Percentiles rank a stretch among this genome's conserved stretches.
phyloP scores from a whole-genome alignment of 2,888 invertebrate genomes.

The Caenorhabditis sp. region DNA sequence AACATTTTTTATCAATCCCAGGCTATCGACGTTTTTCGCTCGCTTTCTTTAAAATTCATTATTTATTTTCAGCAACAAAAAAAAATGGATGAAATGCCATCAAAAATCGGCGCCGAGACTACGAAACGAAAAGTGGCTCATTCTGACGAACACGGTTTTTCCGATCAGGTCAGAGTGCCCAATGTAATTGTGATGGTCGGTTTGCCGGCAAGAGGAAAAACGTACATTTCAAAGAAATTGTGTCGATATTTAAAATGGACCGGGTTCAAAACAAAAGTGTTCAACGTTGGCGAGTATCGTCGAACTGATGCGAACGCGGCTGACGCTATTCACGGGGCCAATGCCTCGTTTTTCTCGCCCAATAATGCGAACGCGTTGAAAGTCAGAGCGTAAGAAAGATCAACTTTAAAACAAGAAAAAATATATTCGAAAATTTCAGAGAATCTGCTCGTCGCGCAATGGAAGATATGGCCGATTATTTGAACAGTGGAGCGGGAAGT shows the following conservation, averaged over 20 bases:
- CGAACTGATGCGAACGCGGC: constrained; percentile 52
- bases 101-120: constrained; percentile 18
- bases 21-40: not conserved
- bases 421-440: constrained; percentile 70
- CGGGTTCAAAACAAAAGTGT: constrained; percentile 84
- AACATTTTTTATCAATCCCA: not conserved
- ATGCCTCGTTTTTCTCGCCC: constrained; percentile 58
- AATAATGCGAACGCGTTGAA: constrained; percentile 53
- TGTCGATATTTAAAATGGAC: constrained; percentile 99
- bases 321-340: constrained; percentile 57
- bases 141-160: constrained; percentile 47
- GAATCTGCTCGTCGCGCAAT: constrained; percentile 92
- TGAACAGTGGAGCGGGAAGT: constrained; percentile 80
- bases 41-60: constrained; percentile 1
- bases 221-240: constrained; percentile 97
- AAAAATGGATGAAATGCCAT: constrained; percentile 20
- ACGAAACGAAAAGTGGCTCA: constrained; percentile 52
- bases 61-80: constrained; percentile 5
- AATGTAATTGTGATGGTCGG: constrained; percentile 99
- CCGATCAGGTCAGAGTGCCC: constrained; percentile 74
- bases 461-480: constrained; percentile 89
- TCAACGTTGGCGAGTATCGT: constrained; percentile 61
- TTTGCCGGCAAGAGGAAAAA: constrained; percentile 96
- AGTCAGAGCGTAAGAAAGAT: constrained; percentile 56
- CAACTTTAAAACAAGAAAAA: not conserved